Evolutionary conservation across 2,888 invertebrate species (phyloP).

Genomic region (Nezara viridula): DNA sequence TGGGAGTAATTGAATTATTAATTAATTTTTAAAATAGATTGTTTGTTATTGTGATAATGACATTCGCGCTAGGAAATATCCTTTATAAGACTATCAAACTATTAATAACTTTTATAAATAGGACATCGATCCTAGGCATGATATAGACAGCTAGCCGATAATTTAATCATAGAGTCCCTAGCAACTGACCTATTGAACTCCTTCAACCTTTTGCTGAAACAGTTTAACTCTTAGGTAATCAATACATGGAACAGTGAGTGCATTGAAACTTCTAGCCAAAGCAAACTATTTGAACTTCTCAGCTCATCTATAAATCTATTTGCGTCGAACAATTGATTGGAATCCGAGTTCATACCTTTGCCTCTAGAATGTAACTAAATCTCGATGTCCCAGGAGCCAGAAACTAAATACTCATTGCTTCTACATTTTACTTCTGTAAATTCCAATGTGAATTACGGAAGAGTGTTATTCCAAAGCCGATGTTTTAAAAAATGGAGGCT

Average conservation of each 20-base stretch:
- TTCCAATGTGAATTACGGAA: too few relatives aligned
- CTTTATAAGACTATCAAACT: background rate
- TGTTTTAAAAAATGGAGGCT: too few relatives aligned
- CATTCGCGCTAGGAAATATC: background rate
- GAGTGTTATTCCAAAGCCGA: too few relatives aligned
- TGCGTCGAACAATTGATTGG: background rate
- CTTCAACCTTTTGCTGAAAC: background rate
- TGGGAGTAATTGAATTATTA: too few relatives aligned
- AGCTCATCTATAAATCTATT: background rate
- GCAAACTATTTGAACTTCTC: background rate
- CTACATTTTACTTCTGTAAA: too few relatives aligned
- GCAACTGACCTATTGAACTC: background rate
- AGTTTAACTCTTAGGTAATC: background rate
- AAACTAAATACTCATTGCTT: too few relatives aligned
- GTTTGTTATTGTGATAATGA: background rate
- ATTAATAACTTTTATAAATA: background rate
- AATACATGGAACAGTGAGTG: background rate
- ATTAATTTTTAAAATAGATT: background rate
- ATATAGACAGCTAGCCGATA: background rate
- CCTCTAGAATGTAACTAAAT: too few relatives aligned
- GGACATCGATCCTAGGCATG: background rate
- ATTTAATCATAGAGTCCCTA: background rate
- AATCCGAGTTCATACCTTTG: too few relatives aligned
- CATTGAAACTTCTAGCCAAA: too few relatives aligned
- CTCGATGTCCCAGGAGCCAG: too few relatives aligned